Base-by-base conservation (phyloP, 1,140 invertebrate species). In the Cherax quadricarinatus region DNA sequence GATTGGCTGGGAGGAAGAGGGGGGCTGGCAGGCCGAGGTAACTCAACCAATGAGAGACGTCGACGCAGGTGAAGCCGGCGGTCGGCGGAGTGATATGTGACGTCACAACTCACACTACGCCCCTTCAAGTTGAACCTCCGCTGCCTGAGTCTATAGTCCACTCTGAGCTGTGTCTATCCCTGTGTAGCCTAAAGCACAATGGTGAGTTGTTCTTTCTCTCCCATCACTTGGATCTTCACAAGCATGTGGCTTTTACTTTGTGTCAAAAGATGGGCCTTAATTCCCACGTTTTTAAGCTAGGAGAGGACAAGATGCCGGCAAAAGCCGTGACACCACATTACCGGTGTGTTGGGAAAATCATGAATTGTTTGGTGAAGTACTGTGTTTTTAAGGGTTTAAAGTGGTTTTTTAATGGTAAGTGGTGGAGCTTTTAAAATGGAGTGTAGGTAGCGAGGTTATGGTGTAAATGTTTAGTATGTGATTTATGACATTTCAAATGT, bases 41-140 rank as follows among this genome's bases (percentile, higher is more conserved):
- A 21, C 24, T 24, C 9, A 16, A 24, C 88, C 66, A 83, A 90
- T 83, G 41, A 85, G 66, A 12, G 51, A 4, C n/a, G 12, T 3
- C 51, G 62, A 41, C 51, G n/a, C 53, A 83, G 14, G 49, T 10
- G 51, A 41, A 24, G 62, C 48, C 30, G 53, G 88, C 60, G 60
- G 62, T 7, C 3, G 10, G 88, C 88, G 88, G 88, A 89, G 88
- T 30, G 49, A 89, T 53, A 89, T 30, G 57, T 89, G 88, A 89
- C 88, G 88, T 89, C 88, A 89, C 88, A 30, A 24, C 87, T 73
- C 49, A 79, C 88, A 89, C 88, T 89, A 89, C 88, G 88, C 88
- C 88, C 88, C 88, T 89, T 89, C 62, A 89, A 88, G 88, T 80
- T 80, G 78, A 80, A 82, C 66, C 14, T 18, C 48, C 18, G 88